Evolutionary conservation across 1,140 invertebrate genomes (phyloP).

Genomic region (Amphibalanus amphitrite): DNA sequence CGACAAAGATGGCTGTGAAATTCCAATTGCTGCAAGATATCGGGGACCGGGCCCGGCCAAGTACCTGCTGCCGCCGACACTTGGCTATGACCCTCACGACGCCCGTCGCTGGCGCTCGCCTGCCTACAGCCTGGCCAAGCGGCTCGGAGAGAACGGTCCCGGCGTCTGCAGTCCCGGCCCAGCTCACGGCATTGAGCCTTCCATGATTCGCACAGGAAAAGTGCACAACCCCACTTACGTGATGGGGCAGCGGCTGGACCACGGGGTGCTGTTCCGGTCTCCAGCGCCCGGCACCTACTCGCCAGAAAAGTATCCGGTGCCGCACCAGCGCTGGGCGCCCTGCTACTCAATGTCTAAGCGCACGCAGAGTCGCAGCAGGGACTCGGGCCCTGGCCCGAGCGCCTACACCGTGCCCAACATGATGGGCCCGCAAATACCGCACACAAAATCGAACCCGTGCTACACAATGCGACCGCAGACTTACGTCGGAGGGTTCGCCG

Average conservation of each 20-base stretch:
- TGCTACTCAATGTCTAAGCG: not conserved
- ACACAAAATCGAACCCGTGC: not conserved
- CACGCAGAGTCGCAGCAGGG: not conserved
- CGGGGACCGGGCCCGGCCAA: not conserved
- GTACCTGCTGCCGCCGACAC: not conserved
- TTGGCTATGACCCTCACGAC: not conserved
- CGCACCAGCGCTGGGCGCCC: not conserved
- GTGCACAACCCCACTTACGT: not conserved
- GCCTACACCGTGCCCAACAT: not conserved
- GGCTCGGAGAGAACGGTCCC: not conserved
- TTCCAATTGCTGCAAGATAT: not conserved
- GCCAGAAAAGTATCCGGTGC: not conserved
- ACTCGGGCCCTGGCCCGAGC: not conserved
- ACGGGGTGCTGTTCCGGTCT: not conserved
- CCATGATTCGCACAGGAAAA: not conserved
- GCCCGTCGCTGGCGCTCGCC: not conserved
- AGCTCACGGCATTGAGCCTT: not conserved
- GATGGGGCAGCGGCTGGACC: not conserved
- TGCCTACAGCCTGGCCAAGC: not conserved
- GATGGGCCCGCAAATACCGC: not conserved
- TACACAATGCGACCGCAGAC: not conserved
- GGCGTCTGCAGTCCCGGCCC: not conserved
- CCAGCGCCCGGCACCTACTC: not conserved
- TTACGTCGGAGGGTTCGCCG: not conserved
- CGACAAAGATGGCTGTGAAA: not conserved